These are phyloP conservation scores for Prietella phreatophila DNA, from an alignment of 2,113 vertebrate species.

Conservation along the genomic window DNA sequence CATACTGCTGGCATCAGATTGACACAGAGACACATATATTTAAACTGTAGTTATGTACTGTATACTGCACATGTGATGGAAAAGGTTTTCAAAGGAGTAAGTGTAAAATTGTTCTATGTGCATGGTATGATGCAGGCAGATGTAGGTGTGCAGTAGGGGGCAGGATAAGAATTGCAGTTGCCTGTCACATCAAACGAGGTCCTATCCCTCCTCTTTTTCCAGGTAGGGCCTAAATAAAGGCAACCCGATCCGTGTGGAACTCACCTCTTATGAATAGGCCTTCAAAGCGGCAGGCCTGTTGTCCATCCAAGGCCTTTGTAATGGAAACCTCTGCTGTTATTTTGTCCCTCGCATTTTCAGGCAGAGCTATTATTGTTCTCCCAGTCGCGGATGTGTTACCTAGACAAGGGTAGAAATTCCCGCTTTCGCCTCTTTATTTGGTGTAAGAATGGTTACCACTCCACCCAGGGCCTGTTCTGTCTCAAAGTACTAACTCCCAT, in stretches of 20 bases:
- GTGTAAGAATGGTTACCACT: slow-evolving; percentile 52
- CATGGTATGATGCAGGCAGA: slow-evolving; percentile 25
- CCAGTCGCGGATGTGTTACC: slow-evolving; percentile 59
- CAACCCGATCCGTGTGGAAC: slow-evolving; percentile 54
- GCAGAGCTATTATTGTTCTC: slow-evolving; percentile 58
- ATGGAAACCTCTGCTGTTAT: slow-evolving; percentile 59
- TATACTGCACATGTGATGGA: slow-evolving; percentile 6
- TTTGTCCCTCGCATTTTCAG: slow-evolving; percentile 65
- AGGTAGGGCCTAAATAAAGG: slow-evolving; percentile 53
- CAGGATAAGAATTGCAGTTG: slow-evolving; percentile 47
- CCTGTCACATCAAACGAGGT: slow-evolving; percentile 52
- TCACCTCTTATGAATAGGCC: slow-evolving; percentile 52
- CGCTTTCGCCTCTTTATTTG: slow-evolving; percentile 60
- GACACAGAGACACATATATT: neutral
- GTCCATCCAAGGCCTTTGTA: slow-evolving; percentile 57
- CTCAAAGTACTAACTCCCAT: slow-evolving; percentile 49
- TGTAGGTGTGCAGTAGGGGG: slow-evolving; percentile 29
- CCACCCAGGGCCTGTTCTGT: slow-evolving; percentile 46
- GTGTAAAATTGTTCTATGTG: neutral
- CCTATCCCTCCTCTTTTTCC: slow-evolving; percentile 46
- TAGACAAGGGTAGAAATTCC: slow-evolving; percentile 59
- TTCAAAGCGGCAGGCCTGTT: slow-evolving; percentile 49
- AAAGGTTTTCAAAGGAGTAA: slow-evolving; percentile 5
- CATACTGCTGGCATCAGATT: neutral
- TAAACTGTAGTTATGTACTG: neutral